Percentiles rank a stretch among this genome's conserved stretches.
These are phyloP conservation scores for Nannospalax galili DNA, from an alignment of 2,113 vertebrate species.

Conservation along the genomic window DNA sequence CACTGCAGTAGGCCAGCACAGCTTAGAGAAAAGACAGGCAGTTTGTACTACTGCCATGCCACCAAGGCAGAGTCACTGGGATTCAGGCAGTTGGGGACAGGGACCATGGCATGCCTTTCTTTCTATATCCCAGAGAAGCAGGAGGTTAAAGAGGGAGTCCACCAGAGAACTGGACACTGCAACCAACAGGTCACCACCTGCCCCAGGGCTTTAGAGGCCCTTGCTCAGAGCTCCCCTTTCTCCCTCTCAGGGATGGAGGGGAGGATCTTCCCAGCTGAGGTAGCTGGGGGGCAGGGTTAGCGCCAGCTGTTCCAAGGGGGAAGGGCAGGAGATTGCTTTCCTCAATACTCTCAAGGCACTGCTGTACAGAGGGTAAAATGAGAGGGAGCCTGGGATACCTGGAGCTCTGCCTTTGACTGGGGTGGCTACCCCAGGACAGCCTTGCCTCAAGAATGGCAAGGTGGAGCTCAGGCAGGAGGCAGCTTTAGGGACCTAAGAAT, in stretches of 20 bases:
- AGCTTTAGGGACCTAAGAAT: background rate
- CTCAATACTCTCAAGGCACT: background rate
- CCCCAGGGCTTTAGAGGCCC: background rate
- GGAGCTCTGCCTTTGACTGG: background rate
- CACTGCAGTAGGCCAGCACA: background rate
- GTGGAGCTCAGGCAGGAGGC: background rate
- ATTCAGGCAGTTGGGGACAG: background rate
- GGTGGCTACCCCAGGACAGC: background rate
- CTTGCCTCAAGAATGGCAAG: background rate
- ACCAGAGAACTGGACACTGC: background rate
- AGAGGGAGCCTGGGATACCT: background rate
- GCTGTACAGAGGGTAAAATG: background rate
- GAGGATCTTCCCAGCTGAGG: background rate
- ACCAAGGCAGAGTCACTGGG: background rate
- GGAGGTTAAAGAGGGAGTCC: background rate
- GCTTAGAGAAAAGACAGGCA: background rate
- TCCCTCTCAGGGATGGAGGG: background rate
- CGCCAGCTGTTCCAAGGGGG: background rate
- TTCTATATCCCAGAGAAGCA: background rate
- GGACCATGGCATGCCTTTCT: background rate
- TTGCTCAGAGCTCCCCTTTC: accelerated
- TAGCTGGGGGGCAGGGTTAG: background rate
- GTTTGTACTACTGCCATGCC: background rate
- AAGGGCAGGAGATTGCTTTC: background rate
- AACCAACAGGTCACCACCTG: background rate